These are phyloP conservation scores for Euura lappo DNA, from an alignment of 1,140 invertebrate species.

Conservation along the genomic window DNA sequence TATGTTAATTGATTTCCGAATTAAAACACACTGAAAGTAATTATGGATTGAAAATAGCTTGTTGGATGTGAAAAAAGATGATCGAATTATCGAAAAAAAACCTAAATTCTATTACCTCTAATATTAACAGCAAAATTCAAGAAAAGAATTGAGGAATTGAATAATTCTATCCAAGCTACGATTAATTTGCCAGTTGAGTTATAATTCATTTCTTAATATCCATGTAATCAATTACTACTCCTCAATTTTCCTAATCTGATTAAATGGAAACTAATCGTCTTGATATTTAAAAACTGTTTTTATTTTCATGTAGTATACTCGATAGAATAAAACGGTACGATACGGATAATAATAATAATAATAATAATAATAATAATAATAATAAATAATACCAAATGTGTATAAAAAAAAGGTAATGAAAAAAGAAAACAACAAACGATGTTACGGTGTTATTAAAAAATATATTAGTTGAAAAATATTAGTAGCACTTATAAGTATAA, in stretches of 20 bases:
- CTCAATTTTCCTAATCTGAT: no score
- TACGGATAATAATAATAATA: no score
- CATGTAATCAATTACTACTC: no score
- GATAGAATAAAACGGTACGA: no score
- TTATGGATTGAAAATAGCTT: neutral
- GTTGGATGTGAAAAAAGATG: neutral
- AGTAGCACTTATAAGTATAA: neutral
- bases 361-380: neutral
- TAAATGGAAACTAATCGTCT: no score
- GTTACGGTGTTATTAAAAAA: constrained; percentile 1
- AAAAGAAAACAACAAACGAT: neutral
- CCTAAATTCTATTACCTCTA: neutral
- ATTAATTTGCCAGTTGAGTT: no score
- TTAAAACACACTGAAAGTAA: neutral
- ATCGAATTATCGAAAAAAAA: neutral
- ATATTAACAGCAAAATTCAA: neutral
- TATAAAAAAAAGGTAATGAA: neutral
- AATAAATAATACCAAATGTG: constrained; percentile 5
- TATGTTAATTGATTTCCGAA: neutral
- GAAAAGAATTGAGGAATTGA: neutral
- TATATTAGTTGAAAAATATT: neutral
- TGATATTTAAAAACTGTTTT: neutral
- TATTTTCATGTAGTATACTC: neutral
- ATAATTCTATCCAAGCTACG: no score
- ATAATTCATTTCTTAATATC: no score